Evolutionary conservation across 2,113 vertebrate genomes (phyloP).

Genomic region (Sander vitreus): DNA sequence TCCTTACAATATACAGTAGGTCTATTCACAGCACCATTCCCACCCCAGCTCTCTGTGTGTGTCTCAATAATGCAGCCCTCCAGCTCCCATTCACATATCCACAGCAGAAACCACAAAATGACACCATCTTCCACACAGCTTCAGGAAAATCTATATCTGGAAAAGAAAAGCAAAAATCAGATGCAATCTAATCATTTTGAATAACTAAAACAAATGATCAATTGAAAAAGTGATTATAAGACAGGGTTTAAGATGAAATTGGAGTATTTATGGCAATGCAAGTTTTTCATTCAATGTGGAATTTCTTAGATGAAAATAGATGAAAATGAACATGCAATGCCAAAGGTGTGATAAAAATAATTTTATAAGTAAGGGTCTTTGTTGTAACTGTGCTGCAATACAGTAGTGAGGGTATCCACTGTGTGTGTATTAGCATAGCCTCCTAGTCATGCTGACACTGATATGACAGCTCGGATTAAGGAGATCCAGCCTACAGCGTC

Average conservation of each 20-base stretch:
- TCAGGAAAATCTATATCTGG: slow-evolving; percentile 25
- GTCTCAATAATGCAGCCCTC: slow-evolving; percentile 49
- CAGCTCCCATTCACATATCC: slow-evolving; percentile 53
- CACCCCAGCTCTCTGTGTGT: slow-evolving; percentile 16
- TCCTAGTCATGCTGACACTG: slow-evolving; percentile 61
- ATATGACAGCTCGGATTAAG: slow-evolving; percentile 67
- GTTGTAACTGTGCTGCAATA: slow-evolving; percentile 10
- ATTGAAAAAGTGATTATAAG: not conserved
- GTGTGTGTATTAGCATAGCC: slow-evolving; percentile 50
- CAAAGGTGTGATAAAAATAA: not conserved
- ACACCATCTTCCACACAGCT: not conserved
- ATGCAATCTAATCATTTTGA: not conserved
- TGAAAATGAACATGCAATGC: not conserved
- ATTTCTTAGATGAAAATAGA: not conserved
- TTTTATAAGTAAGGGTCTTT: not conserved
- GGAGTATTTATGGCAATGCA: not conserved
- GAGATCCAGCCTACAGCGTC: slow-evolving; percentile 55
- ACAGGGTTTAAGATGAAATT: not conserved
- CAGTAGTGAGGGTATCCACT: slow-evolving; percentile 13
- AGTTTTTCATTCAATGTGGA: not conserved
- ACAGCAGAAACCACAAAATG: slow-evolving; percentile 38
- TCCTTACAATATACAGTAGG: slow-evolving; percentile 48
- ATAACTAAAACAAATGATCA: not conserved
- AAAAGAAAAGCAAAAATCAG: slow-evolving; percentile 1
- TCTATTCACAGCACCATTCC: slow-evolving; percentile 54